Evolutionary conservation across 2,113 vertebrate species (phyloP).

Genomic region (Trematocara macrostoma): DNA sequence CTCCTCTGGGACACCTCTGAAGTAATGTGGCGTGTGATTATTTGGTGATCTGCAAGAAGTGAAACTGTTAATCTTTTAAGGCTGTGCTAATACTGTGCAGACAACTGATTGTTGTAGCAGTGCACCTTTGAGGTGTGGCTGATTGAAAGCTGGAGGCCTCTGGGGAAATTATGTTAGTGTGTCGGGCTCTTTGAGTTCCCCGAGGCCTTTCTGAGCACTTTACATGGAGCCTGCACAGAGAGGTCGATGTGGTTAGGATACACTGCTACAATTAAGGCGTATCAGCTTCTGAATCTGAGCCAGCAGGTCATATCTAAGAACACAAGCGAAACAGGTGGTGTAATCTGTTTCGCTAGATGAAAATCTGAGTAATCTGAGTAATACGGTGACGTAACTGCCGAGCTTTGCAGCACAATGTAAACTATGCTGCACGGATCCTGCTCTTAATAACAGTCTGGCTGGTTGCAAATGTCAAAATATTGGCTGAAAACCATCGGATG

Average conservation of each 20-base stretch:
- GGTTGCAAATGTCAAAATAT: fast-evolving
- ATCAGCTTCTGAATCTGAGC: neutral
- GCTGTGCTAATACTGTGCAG: neutral
- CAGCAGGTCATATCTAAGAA: neutral
- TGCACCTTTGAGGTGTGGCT: neutral
- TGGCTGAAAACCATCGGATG: neutral
- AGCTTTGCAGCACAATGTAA: neutral
- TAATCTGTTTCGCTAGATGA: fast-evolving
- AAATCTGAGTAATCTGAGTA: neutral
- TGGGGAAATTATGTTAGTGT: neutral
- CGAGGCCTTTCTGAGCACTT: neutral
- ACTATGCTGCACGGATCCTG: neutral
- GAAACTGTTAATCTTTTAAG: neutral
- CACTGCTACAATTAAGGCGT: neutral
- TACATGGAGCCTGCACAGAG: neutral
- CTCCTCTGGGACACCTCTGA: neutral
- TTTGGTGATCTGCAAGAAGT: neutral
- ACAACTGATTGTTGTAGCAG: fast-evolving
- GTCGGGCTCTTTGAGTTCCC: fast-evolving
- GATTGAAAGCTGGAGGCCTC: neutral
- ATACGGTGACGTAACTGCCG: neutral
- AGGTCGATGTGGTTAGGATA: too few relatives aligned
- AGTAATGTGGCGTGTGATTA: neutral
- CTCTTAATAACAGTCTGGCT: fast-evolving
- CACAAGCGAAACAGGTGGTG: fast-evolving